Conservation (phyloP, 2,888 invertebrate genomes). For the Gordius sp. region DNA sequence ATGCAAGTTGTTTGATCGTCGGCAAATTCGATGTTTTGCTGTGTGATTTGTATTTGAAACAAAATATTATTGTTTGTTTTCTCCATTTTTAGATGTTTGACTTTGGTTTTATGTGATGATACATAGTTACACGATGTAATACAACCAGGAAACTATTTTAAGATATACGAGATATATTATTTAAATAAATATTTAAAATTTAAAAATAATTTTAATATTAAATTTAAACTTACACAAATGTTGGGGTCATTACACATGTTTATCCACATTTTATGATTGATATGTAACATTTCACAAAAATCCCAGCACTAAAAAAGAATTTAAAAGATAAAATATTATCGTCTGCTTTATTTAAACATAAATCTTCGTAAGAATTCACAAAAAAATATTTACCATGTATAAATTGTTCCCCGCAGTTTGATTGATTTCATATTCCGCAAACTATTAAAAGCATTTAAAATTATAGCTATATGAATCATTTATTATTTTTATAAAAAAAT, state of each 20-base stretch:
- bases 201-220: neutral
- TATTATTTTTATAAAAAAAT: neutral
- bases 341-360: neutral
- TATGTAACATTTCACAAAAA: conserved; percentile 6
- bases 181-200: neutral
- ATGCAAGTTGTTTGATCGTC: too few species aligned
- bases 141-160: neutral
- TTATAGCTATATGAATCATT: neutral
- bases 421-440: too few species aligned
- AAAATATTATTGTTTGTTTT: too few species aligned
- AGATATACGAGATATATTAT: neutral
- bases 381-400: neutral
- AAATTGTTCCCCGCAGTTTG: too few species aligned
- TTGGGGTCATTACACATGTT: neutral
- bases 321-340: neutral
- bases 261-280: neutral
- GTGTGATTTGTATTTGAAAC: too few species aligned
- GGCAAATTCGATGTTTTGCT: too few species aligned
- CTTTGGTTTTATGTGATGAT: too few species aligned
- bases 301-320: conserved; percentile 3
- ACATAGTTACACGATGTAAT: neutral
- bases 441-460: neutral
- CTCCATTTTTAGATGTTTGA: too few species aligned
- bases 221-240: conserved; percentile 9
- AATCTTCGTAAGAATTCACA: neutral